phyloP scores from a whole-genome alignment of 1,140 invertebrate species.

The Cecropterus lyciades region DNA sequence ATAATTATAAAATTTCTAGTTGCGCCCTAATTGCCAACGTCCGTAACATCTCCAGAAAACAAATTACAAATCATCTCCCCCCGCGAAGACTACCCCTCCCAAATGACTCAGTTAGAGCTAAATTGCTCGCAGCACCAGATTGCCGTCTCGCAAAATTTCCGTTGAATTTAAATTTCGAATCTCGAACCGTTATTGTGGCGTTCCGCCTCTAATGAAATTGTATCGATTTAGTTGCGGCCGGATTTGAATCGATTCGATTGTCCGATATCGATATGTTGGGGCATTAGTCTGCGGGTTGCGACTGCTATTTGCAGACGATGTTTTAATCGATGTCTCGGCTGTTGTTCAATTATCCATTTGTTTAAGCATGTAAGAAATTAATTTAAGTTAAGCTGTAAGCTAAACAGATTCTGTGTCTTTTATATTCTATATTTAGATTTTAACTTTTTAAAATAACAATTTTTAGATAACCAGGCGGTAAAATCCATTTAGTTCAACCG shows the following conservation, averaged over 20 bases:
- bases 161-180: conserved; percentile 68
- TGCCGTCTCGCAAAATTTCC: conserved; percentile 75
- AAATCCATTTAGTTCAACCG: no score
- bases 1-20: conserved; percentile 32
- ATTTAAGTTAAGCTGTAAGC: no score
- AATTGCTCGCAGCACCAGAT: conserved; percentile 69
- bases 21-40: conserved; percentile 28
- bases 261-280: conserved; percentile 48
- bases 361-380: no score
- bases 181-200: conserved; percentile 61
- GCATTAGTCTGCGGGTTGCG: conserved; percentile 28
- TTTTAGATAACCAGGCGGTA: no score
- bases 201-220: conserved; percentile 65
- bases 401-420: no score
- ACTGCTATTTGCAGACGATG: conserved; percentile 16
- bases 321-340: conserved; percentile 9
- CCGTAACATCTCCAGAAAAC: conserved; percentile 68
- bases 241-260: conserved; percentile 53
- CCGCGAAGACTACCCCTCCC: conserved; percentile 58
- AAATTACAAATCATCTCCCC: conserved; percentile 82
- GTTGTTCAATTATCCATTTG: background rate
- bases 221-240: conserved; percentile 65
- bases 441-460: no score
- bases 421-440: no score
- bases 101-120: conserved; percentile 81